A percentile compares a stretch with the other conserved stretches of the same genome.
These are phyloP conservation scores for Coregonus sp. DNA, from an alignment of 2,797 vertebrate species.

Conservation along the genomic window DNA sequence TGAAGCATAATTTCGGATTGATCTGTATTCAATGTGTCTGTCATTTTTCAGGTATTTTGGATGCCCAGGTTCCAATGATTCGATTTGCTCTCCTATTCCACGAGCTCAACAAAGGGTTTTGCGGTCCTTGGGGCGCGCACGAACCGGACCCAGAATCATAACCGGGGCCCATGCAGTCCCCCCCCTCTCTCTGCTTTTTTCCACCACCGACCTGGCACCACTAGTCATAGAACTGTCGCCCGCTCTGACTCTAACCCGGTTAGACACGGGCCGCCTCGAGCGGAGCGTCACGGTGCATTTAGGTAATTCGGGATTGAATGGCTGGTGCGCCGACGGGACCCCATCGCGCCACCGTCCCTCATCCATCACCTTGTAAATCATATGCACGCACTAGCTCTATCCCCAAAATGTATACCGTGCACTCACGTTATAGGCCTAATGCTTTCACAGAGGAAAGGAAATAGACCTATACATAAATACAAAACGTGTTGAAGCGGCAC, in stretches of 20 bases:
- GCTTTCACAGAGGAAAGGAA: background rate
- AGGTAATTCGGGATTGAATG: slow-evolving; percentile 51
- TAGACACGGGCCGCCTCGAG: slow-evolving; percentile 36
- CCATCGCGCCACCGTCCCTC: slow-evolving; percentile 37
- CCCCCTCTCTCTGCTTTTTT: slow-evolving; percentile 2
- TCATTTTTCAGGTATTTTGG: slow-evolving; percentile 1
- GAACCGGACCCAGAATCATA: background rate
- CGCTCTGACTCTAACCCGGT: slow-evolving; percentile 35
- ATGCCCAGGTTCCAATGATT: background rate
- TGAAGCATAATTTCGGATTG: background rate
- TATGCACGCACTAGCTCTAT: slow-evolving; percentile 26
- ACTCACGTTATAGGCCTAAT: slow-evolving; percentile 9
- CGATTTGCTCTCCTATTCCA: background rate
- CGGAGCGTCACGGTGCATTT: slow-evolving; percentile 54
- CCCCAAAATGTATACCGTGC: slow-evolving; percentile 13
- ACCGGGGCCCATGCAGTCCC: background rate
- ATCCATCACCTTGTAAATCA: slow-evolving; percentile 53
- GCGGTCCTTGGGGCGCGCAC: background rate
- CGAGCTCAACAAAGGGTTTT: background rate
- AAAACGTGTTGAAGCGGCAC: slow-evolving; percentile 23
- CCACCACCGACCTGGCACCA: slow-evolving; percentile 18
- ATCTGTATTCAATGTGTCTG: background rate
- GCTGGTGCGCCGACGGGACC: slow-evolving; percentile 34
- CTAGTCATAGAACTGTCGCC: slow-evolving; percentile 31
- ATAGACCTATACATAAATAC: background rate